Conservation (phyloP, 2,888 invertebrate species). For the Thyatira batis region DNA sequence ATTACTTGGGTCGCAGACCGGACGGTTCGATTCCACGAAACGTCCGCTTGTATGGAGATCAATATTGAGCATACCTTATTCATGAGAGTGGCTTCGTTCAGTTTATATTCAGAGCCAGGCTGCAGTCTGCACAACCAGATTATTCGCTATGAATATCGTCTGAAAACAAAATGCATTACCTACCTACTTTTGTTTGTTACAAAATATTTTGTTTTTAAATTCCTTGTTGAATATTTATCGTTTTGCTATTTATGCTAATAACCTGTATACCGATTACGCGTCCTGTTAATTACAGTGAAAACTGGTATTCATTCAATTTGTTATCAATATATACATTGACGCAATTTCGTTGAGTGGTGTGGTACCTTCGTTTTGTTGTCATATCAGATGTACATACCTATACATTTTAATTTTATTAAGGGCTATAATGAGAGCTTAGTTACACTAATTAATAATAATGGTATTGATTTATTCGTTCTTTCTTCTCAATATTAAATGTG, state of each 20-base stretch:
- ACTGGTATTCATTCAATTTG: neutral
- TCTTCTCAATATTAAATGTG: too few species aligned
- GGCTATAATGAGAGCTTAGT: too few species aligned
- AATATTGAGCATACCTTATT: constrained; percentile 60
- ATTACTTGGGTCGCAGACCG: constrained; percentile 18
- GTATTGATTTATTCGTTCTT: too few species aligned
- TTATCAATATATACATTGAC: neutral
- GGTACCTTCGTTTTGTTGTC: too few species aligned
- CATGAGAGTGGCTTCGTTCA: constrained; percentile 42
- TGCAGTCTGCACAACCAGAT: constrained; percentile 27
- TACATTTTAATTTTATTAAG: too few species aligned
- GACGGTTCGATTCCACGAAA: constrained; percentile 33
- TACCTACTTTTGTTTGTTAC: neutral
- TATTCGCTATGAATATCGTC: constrained; percentile 17
- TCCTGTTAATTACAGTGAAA: neutral
- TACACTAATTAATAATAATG: too few species aligned
- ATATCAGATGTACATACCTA: too few species aligned
- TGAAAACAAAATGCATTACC: constrained; percentile 6
- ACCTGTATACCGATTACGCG: neutral
- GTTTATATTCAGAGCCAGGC: constrained; percentile 20
- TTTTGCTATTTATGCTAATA: neutral
- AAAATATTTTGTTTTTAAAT: neutral
- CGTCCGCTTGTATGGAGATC: constrained; percentile 42
- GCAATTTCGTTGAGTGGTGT: neutral
- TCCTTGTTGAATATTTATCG: neutral